Percentiles rank a stretch among this genome's conserved stretches.
These are phyloP conservation scores for Catonia carolina DNA, from an alignment of 2,888 invertebrate genomes.

Conservation along the genomic window DNA sequence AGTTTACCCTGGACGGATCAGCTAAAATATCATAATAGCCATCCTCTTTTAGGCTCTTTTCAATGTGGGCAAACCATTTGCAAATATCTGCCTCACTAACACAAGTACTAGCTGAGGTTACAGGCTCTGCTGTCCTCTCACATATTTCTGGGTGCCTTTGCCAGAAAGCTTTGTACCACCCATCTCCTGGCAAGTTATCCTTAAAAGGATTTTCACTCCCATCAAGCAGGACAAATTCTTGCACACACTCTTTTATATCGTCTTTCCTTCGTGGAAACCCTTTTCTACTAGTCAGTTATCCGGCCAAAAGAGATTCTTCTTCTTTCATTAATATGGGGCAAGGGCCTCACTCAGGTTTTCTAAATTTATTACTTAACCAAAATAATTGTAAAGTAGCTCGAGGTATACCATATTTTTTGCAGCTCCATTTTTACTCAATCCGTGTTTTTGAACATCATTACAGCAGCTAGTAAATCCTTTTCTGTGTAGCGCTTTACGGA, in stretches of 20 bases:
- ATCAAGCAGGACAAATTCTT: conserved; percentile 29
- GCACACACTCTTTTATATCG: conserved; percentile 30
- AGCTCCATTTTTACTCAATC: neutral
- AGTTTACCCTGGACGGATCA: conserved; percentile 37
- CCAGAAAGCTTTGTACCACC: conserved; percentile 38
- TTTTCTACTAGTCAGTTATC: conserved; percentile 36
- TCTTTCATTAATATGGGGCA: conserved; percentile 26
- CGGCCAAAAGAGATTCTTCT: conserved; percentile 37
- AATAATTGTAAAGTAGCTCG: neutral
- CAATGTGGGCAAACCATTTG: conserved; percentile 37
- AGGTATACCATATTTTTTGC: conserved; percentile 19
- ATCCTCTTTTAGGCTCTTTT: conserved; percentile 34
- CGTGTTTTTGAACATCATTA: no score
- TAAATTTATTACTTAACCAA: conserved; percentile 4
- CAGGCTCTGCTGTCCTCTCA: conserved; percentile 36
- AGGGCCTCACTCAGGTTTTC: conserved; percentile 15
- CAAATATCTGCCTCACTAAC: conserved; percentile 37
- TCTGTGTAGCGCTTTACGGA: no score
- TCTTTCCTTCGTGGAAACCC: conserved; percentile 38
- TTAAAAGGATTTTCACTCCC: conserved; percentile 36
- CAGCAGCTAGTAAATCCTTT: no score
- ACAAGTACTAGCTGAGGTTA: conserved; percentile 38
- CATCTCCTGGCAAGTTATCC: conserved; percentile 35
- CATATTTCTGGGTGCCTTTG: conserved; percentile 35
- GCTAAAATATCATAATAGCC: conserved; percentile 34